Evolutionary conservation across 2,888 invertebrate genomes (phyloP).

Genomic region (Bhutanitis thaidina): DNA sequence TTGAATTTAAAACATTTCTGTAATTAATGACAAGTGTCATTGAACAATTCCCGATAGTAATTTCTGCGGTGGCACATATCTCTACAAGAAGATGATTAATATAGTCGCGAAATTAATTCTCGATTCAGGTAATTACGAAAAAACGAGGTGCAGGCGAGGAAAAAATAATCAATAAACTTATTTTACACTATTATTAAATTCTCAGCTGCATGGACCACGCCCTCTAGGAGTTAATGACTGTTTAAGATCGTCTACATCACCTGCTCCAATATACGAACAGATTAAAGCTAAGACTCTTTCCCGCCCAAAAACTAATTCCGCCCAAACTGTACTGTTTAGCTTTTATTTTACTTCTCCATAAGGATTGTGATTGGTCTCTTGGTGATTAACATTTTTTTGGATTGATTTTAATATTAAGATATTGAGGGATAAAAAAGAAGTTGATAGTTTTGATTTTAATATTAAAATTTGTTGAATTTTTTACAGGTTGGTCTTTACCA

Average conservation of each 20-base stretch:
- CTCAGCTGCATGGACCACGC: slow-evolving; percentile 25
- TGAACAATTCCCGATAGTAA: slow-evolving; percentile 1
- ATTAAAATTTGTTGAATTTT: too few relatives aligned
- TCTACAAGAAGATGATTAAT: slow-evolving; percentile 21
- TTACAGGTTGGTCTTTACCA: too few relatives aligned
- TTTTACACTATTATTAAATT: slow-evolving; percentile 21
- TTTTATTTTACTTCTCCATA: slow-evolving; percentile 3
- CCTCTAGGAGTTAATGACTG: slow-evolving; percentile 24
- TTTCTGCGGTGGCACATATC: slow-evolving; percentile 4
- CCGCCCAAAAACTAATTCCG: slow-evolving; percentile 16
- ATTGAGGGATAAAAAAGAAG: background rate
- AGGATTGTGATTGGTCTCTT: slow-evolving; percentile 12
- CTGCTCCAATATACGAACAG: slow-evolving; percentile 17
- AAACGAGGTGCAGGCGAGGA: slow-evolving; percentile 1
- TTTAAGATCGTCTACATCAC: slow-evolving; percentile 20
- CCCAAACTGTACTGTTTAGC: background rate
- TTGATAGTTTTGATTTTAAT: background rate
- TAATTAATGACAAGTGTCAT: too few relatives aligned
- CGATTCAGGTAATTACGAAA: slow-evolving; percentile 11
- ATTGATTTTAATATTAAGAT: slow-evolving; percentile 1
- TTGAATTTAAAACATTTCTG: too few relatives aligned
- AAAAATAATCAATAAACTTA: slow-evolving; percentile 21
- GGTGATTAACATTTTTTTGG: slow-evolving; percentile 10
- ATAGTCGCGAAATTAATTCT: slow-evolving; percentile 12
- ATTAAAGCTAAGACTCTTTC: slow-evolving; percentile 12